Evolutionary conservation across 1,140 invertebrate genomes (phyloP).

Genomic region (Bombus waltoni): DNA sequence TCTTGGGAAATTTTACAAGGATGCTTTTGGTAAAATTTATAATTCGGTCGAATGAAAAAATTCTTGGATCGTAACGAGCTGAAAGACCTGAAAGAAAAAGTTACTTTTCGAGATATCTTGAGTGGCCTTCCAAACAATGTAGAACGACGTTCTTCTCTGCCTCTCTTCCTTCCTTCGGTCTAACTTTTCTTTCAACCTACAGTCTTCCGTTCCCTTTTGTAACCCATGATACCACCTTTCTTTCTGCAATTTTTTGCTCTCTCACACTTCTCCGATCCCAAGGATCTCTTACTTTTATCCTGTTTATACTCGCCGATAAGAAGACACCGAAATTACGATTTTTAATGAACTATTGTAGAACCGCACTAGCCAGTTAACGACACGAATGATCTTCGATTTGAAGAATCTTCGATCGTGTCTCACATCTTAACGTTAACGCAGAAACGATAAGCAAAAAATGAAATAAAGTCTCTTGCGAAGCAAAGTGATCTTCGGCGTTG

Average conservation of each 20-base stretch:
- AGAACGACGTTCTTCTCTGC: constrained; percentile 16
- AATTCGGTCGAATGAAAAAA: background rate
- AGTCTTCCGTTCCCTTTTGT: background rate
- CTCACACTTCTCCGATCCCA: background rate
- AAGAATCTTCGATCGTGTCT: background rate
- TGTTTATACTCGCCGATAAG: background rate
- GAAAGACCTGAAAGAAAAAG: background rate
- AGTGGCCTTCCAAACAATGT: constrained; percentile 20
- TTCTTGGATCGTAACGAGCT: background rate
- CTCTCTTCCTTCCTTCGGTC: background rate
- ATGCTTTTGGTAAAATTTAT: no score
- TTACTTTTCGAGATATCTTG: constrained; percentile 15
- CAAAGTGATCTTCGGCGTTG: no score
- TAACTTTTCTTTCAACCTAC: constrained; percentile 1
- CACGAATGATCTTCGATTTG: background rate
- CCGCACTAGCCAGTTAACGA: background rate
- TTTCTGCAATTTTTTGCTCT: background rate
- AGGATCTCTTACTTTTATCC: background rate
- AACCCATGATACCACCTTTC: background rate
- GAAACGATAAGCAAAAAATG: no score
- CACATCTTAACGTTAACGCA: no score
- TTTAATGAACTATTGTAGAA: background rate
- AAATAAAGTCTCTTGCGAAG: no score
- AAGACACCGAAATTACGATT: background rate
- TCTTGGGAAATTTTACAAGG: no score